Base-by-base conservation (phyloP, 2,888 invertebrate species). In the Ditylenchus weischeri region DNA sequence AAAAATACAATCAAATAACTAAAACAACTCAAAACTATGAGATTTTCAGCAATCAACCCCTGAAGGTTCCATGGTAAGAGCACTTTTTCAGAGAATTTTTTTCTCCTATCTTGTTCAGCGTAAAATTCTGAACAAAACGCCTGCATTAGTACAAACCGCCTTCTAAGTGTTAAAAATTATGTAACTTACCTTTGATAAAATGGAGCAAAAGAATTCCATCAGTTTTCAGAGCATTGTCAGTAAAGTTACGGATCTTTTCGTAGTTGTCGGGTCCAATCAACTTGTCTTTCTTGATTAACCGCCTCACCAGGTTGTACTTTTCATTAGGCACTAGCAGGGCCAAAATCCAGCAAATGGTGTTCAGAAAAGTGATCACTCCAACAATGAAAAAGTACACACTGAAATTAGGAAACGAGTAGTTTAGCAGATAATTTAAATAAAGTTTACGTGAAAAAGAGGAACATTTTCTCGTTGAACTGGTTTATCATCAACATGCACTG, bases 391-490 rank as follows among this genome's bases (percentile, higher is more conserved):
- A 35, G 59, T 59, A 59, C 6, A 59, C 59, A 19, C 36, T 36
- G 59, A 59, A 59, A 38, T 1, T 10, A 29, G 29, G 29, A 5
- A 29, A 29, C 29, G 5, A 50, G 6, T 6, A 18, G 8, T 15
- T 2, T 29, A 54, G 13, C 54, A 15, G 13, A 10, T 54, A 21
- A 10, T 54, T 54, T 7, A 54, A 54, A 13, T 54, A 29, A 29
- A 43, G 8, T 43, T 29, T 54, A 54, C 54, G 54, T 23, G 54
- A 54, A 54, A 29, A 54, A 54, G 3, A 54, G 13, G n/a, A 54
- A 54, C 38, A 82, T 81, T 71, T 82, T 82, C 70, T 82, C 82
- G 74, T 82, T 83, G 76, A 82, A 82, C 80, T 82, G 78, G 75
- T 82, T 82, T 72, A 82, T 79, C 79, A 82, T 82, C 54, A 82